These are phyloP conservation scores for Tichodroma muraria DNA, from an alignment of 2,113 vertebrate species.

Conservation along the genomic window DNA sequence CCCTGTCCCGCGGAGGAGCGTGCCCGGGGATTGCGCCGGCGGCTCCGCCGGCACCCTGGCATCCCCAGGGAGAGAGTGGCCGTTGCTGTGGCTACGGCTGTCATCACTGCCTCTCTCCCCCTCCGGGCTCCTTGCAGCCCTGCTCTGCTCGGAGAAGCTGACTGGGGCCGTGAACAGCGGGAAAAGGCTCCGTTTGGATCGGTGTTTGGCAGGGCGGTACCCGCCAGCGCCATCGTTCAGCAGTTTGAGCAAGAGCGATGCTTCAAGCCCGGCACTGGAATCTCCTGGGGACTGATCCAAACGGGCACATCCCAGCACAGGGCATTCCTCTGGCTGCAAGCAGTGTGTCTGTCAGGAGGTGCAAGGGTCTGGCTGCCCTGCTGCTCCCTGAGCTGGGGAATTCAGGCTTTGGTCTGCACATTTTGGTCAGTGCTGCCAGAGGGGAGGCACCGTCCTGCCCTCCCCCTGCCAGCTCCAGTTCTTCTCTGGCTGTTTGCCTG, in stretches of 20 bases:
- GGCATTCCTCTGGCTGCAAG: background rate
- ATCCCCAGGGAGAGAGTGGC: background rate
- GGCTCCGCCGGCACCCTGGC: background rate
- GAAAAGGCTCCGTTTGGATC: rapidly evolving
- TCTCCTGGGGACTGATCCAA: background rate
- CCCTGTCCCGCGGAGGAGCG: rapidly evolving
- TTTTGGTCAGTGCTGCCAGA: background rate
- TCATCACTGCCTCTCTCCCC: background rate
- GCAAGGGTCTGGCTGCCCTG: background rate
- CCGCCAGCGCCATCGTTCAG: rapidly evolving
- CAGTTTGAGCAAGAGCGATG: rapidly evolving
- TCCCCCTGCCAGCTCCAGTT: background rate
- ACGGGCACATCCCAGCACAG: rapidly evolving
- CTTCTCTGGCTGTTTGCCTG: background rate
- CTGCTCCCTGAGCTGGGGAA: background rate
- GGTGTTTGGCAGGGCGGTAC: background rate
- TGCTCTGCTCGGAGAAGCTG: background rate
- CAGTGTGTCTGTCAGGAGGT: rapidly evolving
- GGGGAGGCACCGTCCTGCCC: background rate
- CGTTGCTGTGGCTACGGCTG: background rate
- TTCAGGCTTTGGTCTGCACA: background rate
- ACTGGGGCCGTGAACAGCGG: background rate
- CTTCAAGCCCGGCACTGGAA: background rate
- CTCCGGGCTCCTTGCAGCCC: background rate
- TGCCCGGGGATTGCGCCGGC: rapidly evolving